Conservation (phyloP, 2,888 invertebrate species). For the Zeuzera pyrina region DNA sequence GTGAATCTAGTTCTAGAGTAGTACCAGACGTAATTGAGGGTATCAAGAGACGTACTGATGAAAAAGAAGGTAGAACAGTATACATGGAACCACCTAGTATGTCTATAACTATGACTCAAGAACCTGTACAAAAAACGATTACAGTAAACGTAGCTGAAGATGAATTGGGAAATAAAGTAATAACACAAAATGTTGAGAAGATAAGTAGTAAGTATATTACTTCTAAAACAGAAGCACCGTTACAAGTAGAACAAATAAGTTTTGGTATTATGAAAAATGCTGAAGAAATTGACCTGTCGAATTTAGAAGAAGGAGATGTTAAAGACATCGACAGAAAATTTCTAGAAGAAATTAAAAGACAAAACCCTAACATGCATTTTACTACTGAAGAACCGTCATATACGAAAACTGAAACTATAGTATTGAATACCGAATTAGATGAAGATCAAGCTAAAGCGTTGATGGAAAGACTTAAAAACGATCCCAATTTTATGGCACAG, state of each 20-base stretch:
- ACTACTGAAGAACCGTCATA: constrained; percentile 59
- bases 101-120: constrained; percentile 61
- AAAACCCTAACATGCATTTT: constrained; percentile 64
- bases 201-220: constrained; percentile 56
- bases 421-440: constrained; percentile 63
- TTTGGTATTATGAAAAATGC: constrained; percentile 57
- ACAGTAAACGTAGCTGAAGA: constrained; percentile 67
- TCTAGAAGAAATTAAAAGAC: constrained; percentile 56
- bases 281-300: constrained; percentile 45
- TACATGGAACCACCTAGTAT: constrained; percentile 64
- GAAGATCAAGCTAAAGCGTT: constrained; percentile 59
- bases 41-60: constrained; percentile 43
- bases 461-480: constrained; percentile 60
- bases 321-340: constrained; percentile 55
- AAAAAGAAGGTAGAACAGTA: constrained; percentile 47
- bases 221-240: constrained; percentile 50
- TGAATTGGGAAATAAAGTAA: constrained; percentile 63
- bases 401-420: constrained; percentile 67
- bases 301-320: constrained; percentile 58
- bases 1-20: constrained; percentile 46
- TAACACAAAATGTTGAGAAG: constrained; percentile 63
- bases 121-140: constrained; percentile 63
- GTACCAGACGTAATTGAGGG: constrained; percentile 62
- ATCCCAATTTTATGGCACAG: constrained; percentile 61
- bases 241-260: constrained; percentile 63